phyloP scores from a whole-genome alignment of 2,797 vertebrate species.

The Xenentodon cancila region DNA sequence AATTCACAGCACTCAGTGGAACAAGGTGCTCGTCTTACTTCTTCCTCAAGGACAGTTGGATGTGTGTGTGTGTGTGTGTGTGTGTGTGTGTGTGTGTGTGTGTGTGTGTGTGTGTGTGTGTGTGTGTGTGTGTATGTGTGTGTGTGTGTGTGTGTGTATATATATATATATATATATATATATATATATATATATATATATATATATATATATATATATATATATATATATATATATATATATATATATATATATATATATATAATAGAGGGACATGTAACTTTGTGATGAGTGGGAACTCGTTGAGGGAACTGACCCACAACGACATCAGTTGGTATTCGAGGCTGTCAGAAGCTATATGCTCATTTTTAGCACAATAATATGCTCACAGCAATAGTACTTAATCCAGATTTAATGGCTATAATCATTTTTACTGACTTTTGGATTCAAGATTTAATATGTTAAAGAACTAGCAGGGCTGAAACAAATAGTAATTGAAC shows the following conservation, averaged over 20 bases:
- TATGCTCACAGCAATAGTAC: too few species aligned
- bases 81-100: too few species aligned
- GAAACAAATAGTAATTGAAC: not conserved
- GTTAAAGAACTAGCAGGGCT: not conserved
- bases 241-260: too few species aligned
- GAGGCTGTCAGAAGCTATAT: not conserved
- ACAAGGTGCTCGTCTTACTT: not conserved
- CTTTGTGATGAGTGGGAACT: not conserved
- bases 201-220: too few species aligned
- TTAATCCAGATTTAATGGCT: not conserved
- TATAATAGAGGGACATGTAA: not conserved
- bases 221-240: too few species aligned
- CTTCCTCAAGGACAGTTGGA: not conserved
- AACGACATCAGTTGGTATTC: not conserved
- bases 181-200: too few species aligned
- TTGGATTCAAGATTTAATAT: not conserved
- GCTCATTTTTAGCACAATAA: not conserved
- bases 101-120: too few species aligned
- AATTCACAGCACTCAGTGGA: not conserved
- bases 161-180: too few species aligned
- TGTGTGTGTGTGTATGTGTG: too few species aligned
- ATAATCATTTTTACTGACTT: not conserved
- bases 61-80: too few species aligned
- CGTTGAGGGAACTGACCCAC: not conserved
- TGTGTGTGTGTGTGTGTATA: too few species aligned